phyloP scores from a whole-genome alignment of 2,888 invertebrate species.

The Drosophila meridiana region DNA sequence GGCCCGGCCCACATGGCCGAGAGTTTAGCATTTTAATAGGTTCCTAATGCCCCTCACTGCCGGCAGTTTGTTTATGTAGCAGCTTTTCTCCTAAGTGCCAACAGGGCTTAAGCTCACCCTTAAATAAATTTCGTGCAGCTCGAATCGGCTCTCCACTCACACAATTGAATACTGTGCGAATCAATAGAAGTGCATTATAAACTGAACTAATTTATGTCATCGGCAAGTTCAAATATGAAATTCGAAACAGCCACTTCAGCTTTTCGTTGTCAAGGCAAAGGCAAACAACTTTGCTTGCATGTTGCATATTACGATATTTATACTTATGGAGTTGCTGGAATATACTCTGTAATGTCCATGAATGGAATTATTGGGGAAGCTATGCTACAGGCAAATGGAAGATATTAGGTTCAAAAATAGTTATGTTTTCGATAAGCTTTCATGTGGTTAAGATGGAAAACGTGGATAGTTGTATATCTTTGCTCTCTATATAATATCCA shows the following conservation, averaged over 20 bases:
- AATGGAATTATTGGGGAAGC: too few species aligned
- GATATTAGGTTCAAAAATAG: neutral
- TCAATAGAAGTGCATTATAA: conserved; percentile 8
- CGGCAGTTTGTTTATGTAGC: conserved; percentile 40
- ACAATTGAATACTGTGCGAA: neutral
- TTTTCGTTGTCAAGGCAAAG: neutral
- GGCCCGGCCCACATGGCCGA: conserved; percentile 5
- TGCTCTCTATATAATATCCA: neutral
- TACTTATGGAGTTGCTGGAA: neutral
- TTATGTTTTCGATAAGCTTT: neutral
- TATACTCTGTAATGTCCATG: neutral
- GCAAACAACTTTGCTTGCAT: neutral
- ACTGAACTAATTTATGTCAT: neutral
- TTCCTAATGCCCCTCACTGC: conserved; percentile 39
- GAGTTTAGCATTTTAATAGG: conserved; percentile 75
- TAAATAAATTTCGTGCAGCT: neutral
- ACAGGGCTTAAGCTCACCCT: neutral
- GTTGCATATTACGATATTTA: neutral
- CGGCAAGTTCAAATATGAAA: neutral
- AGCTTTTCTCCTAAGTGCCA: conserved; percentile 13
- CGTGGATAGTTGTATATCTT: neutral
- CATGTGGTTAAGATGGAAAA: neutral
- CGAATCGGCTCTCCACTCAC: neutral
- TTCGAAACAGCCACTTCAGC: neutral
- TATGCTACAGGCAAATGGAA: neutral